phyloP scores from a whole-genome alignment of 2,113 vertebrate genomes.

The Psittacus erithacus region DNA sequence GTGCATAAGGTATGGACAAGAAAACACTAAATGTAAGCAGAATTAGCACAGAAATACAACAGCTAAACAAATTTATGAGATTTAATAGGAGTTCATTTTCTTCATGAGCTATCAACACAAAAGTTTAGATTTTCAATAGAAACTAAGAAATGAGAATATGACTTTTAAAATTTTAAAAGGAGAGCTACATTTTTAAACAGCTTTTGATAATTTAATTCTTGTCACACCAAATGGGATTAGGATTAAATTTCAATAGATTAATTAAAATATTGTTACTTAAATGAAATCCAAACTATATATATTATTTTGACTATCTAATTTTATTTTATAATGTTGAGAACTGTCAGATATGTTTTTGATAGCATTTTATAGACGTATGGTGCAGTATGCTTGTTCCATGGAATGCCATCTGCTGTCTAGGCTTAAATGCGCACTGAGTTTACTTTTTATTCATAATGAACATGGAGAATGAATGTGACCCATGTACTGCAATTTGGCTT shows the following conservation, averaged over 20 bases:
- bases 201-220: not conserved
- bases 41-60: not conserved
- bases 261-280: not conserved
- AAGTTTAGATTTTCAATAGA: not conserved
- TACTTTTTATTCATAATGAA: slow-evolving; percentile 73
- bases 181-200: not conserved
- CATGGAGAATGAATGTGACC: slow-evolving; percentile 68
- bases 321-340: slow-evolving; percentile 33
- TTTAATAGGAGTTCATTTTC: not conserved
- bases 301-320: slow-evolving; percentile 49
- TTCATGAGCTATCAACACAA: not conserved
- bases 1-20: not conserved
- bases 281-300: not conserved
- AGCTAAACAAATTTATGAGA: not conserved
- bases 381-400: slow-evolving; percentile 65
- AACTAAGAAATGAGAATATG: not conserved
- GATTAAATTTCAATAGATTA: not conserved
- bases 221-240: not conserved
- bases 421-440: slow-evolving; percentile 73
- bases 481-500: slow-evolving; percentile 63
- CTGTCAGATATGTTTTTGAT: slow-evolving; percentile 65
- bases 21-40: not conserved
- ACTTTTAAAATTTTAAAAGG: not conserved
- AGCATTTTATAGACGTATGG: slow-evolving; percentile 70
- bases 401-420: slow-evolving; percentile 76